Base-by-base conservation (phyloP, 2,113 vertebrate genomes). In the Gobio gobio region DNA sequence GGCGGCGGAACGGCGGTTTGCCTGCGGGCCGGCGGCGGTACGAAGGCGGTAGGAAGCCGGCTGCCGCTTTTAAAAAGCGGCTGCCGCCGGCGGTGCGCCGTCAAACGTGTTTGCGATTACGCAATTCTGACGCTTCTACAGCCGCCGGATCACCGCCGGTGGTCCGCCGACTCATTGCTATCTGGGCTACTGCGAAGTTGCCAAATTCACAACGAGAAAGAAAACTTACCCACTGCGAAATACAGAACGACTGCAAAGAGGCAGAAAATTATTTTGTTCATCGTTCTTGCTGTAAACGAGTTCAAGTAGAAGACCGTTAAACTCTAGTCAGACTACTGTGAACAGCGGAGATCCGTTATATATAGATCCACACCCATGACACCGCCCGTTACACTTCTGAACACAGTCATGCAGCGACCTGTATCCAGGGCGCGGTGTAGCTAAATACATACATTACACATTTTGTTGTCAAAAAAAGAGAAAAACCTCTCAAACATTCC, bases 141-240 rank as follows among this genome's bases (percentile, higher is more conserved):
- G n/a, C n/a, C n/a, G n/a, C n/a, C n/a, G n/a, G n/a, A n/a, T n/a
- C n/a, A n/a, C n/a, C n/a, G n/a, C n/a, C n/a, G n/a, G n/a, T n/a
- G n/a, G n/a, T n/a, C n/a, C n/a, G n/a, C n/a, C n/a, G n/a, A n/a
- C n/a, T n/a, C n/a, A n/a, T n/a, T n/a, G n/a, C n/a, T n/a, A n/a
- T n/a, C n/a, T n/a, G n/a, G n/a, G n/a, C n/a, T 12, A 43, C 56
- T 22, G 56, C 36, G 8, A 5, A 70, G 16, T 10, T 70, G 33
- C 18, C 18, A 40, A 4, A 68, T 68, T 43, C 18, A 40, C 33
- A 70, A 16, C 3, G 8, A 20, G 3, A 20, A 68, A 20, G 1
- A 12, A 3, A 43, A 9, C 87, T 86, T 26, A 88, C 87, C 87
- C 2, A 14, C 16, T 7, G 82, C 6, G 70, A 86, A 56, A 56